These are phyloP conservation scores for Passerculus sandwichensis DNA, from an alignment of 2,797 vertebrate species.

Conservation along the genomic window DNA sequence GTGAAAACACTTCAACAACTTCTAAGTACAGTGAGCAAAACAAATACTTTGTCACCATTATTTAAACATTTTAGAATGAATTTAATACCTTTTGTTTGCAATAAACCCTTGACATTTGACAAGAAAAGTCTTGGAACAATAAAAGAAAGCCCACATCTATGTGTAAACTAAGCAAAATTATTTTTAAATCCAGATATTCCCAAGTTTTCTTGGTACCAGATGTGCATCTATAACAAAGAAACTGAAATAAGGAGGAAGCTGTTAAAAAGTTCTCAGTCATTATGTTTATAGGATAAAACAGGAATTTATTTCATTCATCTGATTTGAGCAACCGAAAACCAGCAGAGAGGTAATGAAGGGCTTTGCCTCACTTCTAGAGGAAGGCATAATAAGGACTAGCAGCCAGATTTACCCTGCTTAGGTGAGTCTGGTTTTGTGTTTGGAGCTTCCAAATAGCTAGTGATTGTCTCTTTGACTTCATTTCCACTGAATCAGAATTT, in stretches of 20 bases:
- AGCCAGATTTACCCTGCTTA: background rate
- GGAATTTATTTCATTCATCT: background rate
- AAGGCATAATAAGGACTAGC: background rate
- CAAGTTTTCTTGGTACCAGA: background rate
- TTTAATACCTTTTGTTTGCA: background rate
- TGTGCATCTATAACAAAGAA: background rate
- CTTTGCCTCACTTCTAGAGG: background rate
- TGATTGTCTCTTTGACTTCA: background rate
- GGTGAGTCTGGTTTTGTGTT: background rate
- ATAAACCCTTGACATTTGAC: constrained; percentile 29
- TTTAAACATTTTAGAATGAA: constrained; percentile 18
- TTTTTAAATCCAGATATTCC: constrained; percentile 7
- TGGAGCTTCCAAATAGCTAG: background rate
- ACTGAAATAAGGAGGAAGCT: background rate
- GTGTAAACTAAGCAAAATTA: background rate
- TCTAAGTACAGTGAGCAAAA: background rate
- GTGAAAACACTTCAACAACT: background rate
- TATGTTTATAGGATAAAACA: background rate
- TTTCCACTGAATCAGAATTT: background rate
- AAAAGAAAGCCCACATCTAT: background rate
- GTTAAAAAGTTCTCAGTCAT: background rate
- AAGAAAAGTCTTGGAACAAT: constrained; percentile 1
- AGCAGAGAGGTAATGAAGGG: background rate
- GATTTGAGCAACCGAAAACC: background rate
- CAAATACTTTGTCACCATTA: background rate